phyloP scores from a whole-genome alignment of 2,113 vertebrate species.

The Bombycilla garrulus region DNA sequence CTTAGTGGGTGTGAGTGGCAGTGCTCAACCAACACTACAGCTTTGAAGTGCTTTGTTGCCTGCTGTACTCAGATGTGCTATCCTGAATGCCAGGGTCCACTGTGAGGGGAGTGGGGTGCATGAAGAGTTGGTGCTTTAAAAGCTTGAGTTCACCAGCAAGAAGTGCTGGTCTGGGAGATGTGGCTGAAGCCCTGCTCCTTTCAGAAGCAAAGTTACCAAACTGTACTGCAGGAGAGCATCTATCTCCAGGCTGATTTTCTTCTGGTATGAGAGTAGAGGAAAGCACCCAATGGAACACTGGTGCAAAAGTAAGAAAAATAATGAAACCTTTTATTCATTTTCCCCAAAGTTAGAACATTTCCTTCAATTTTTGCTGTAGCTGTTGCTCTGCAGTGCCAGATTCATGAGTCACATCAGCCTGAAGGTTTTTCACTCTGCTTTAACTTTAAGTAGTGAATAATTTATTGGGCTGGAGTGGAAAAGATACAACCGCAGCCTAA shows the following conservation, averaged over 20 bases:
- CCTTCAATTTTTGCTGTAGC: neutral
- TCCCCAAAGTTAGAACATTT: neutral
- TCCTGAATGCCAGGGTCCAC: neutral
- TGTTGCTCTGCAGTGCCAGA: neutral
- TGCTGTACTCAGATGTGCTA: neutral
- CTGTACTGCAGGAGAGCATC: neutral
- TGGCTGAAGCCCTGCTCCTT: neutral
- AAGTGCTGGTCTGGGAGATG: neutral
- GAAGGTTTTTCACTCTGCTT: neutral
- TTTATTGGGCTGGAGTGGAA: neutral
- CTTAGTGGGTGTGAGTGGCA: too few relatives aligned
- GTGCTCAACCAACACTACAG: neutral
- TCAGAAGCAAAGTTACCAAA: neutral
- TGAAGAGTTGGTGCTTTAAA: neutral
- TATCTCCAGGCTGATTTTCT: neutral
- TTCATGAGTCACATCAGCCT: neutral
- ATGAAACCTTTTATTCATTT: neutral
- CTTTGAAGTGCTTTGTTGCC: neutral
- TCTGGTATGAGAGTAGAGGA: neutral
- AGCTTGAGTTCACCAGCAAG: neutral
- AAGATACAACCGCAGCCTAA: neutral
- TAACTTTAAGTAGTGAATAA: neutral
- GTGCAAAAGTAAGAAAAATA: neutral
- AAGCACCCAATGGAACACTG: neutral
- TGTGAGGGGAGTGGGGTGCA: neutral